Percentiles rank a stretch among this genome's conserved stretches.
These are phyloP conservation scores for Eptatretus burgeri DNA, from an alignment of 2,113 vertebrate species.

Conservation along the genomic window DNA sequence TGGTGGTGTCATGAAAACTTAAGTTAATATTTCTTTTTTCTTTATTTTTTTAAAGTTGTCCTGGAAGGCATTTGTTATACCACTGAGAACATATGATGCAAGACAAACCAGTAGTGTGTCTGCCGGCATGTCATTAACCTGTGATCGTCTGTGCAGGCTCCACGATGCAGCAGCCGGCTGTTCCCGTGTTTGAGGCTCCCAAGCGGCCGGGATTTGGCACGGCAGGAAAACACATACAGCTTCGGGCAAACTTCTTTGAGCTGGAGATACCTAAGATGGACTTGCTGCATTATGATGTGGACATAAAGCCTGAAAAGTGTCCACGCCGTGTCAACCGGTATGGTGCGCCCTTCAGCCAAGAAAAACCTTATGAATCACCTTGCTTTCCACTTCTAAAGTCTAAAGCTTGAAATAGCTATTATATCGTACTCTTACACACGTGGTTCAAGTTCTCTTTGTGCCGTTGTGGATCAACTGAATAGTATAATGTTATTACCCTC, in stretches of 20 bases:
- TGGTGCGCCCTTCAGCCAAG: not conserved
- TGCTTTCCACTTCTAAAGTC: not conserved
- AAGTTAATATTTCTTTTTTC: too few species aligned
- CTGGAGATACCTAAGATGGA: constrained; percentile 99
- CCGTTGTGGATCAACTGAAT: too few species aligned
- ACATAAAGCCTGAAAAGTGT: constrained; percentile 97
- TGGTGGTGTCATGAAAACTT: too few species aligned
- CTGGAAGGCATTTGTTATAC: too few species aligned
- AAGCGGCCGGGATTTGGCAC: constrained; percentile 89
- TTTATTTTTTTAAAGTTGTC: too few species aligned
- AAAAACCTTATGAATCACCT: not conserved
- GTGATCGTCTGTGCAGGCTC: not conserved
- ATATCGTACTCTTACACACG: too few species aligned
- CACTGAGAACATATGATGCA: too few species aligned
- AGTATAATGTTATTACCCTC: too few species aligned
- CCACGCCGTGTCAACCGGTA: constrained; percentile 97
- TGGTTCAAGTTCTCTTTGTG: too few species aligned
- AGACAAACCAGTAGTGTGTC: too few species aligned
- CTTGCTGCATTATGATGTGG: constrained; percentile 92
- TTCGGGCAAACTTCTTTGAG: constrained; percentile 96
- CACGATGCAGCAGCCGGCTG: constrained; percentile 41
- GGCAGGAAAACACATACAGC: constrained; percentile 92
- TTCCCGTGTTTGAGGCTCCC: constrained; percentile 96
- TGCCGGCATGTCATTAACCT: too few species aligned
- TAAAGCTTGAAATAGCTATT: too few species aligned